Evolutionary conservation across 2,113 vertebrate genomes (phyloP).

Genomic region (Xyrauchen texanus): DNA sequence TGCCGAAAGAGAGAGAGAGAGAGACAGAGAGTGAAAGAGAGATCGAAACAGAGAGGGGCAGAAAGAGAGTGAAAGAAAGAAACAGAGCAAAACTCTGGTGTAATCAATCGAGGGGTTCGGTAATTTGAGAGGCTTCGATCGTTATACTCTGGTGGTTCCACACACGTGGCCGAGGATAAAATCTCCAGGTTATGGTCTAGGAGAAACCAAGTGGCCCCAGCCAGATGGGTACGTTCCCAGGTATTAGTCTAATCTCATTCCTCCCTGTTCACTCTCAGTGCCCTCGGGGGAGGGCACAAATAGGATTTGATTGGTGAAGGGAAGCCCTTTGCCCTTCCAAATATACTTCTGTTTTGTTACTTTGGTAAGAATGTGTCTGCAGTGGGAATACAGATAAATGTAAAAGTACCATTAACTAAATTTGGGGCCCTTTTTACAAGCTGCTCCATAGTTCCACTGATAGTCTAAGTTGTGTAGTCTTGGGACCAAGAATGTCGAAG

Average conservation of each 20-base stretch:
- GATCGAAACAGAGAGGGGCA: slow-evolving; percentile 65
- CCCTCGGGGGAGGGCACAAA: slow-evolving; percentile 85
- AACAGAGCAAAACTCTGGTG: slow-evolving; percentile 56
- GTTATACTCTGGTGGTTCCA: slow-evolving; percentile 65
- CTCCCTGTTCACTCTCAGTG: slow-evolving; percentile 89
- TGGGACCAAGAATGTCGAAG: slow-evolving; percentile 65
- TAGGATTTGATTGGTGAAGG: slow-evolving; percentile 81
- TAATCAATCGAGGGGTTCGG: slow-evolving; percentile 75
- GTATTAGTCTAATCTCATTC: slow-evolving; percentile 86
- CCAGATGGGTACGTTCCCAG: slow-evolving; percentile 81
- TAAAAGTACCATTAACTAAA: slow-evolving; percentile 50
- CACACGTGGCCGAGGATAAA: slow-evolving; percentile 74
- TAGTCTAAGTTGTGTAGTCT: slow-evolving; percentile 64
- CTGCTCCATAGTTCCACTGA: slow-evolving; percentile 66
- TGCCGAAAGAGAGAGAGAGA: slow-evolving; percentile 64
- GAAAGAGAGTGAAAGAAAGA: slow-evolving; percentile 72
- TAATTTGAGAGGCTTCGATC: slow-evolving; percentile 78
- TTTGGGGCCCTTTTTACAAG: slow-evolving; percentile 61
- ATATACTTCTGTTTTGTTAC: slow-evolving; percentile 2
- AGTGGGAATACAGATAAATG: background rate
- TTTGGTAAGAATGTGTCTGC: slow-evolving; percentile 29
- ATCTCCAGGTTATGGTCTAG: slow-evolving; percentile 73
- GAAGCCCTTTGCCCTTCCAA: slow-evolving; percentile 70
- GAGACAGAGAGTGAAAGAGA: slow-evolving; percentile 57
- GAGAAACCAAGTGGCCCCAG: slow-evolving; percentile 30